Conservation (phyloP, 2,113 vertebrate species). For the Paracanthobrama guichenoti region DNA sequence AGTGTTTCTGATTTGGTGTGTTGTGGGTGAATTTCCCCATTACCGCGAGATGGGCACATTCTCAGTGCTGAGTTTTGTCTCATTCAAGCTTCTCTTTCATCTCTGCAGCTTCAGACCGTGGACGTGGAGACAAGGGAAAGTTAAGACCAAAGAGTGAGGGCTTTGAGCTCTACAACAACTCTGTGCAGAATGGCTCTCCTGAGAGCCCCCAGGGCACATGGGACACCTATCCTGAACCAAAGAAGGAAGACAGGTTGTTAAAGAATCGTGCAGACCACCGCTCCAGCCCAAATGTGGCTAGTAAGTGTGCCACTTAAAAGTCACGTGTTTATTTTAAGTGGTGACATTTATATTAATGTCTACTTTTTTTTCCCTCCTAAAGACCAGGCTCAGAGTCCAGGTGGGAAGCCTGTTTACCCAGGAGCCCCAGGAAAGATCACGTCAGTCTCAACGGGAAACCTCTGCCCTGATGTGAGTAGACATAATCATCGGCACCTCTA, state of each 20-base stretch:
- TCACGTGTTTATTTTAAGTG: background rate
- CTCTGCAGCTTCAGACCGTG: constrained; percentile 81
- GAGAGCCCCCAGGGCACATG: constrained; percentile 91
- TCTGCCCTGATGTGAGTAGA: constrained; percentile 91
- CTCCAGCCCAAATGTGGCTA: constrained; percentile 98
- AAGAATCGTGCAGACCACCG: constrained; percentile 94
- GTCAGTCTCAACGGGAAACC: constrained; percentile 97
- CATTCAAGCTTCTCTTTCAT: background rate
- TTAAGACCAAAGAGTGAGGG: constrained; percentile 97
- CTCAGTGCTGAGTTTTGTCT: background rate
- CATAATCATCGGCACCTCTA: background rate
- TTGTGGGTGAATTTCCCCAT: background rate
- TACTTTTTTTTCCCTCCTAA: constrained; percentile 17
- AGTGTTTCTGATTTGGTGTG: background rate
- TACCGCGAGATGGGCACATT: background rate
- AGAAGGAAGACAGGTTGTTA: constrained; percentile 90
- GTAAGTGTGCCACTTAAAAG: constrained; percentile 73
- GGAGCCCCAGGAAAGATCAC: constrained; percentile 93
- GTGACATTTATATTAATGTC: background rate
- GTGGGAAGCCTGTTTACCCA: constrained; percentile 81
- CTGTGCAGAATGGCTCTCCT: constrained; percentile 90
- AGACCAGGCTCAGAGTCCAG: constrained; percentile 95
- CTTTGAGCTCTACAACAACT: constrained; percentile 92
- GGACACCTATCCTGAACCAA: constrained; percentile 92
- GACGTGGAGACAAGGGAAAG: constrained; percentile 89